Evolutionary conservation across 2,113 vertebrate genomes (phyloP), one percentile per base, ranked within the genome.

Genomic region (Tor tambroides): DNA sequence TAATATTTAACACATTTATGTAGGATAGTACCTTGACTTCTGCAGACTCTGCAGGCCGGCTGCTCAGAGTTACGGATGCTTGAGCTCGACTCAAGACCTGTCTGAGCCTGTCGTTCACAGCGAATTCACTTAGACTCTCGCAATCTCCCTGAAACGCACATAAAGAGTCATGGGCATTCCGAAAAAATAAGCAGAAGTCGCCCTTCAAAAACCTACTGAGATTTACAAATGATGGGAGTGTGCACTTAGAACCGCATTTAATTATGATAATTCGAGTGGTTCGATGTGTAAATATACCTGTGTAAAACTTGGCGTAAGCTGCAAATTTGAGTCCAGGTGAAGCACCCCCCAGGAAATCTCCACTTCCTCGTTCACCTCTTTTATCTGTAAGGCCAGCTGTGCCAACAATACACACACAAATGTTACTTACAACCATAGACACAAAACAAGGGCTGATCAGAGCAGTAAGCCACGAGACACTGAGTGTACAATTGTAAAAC

Each of bases 351-450:
- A 99, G 74, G 89, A 93, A 80, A 99, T 91, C 86, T 91, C 94
- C 81, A 99, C 92, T 89, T 96, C 94, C 38, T 96, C 94, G 23
- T 91, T 92, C 90, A 92, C 91, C 61, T 97, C 96, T 59, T 93
- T 94, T 94, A 98, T 89, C n/a, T 90, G 94, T 46, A 99, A 93
- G 88, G 97, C 94, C 92, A 99, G 94, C 98, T 99, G 91, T 69
- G 38, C 28, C 80, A 91, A 14, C 54, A 67, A 63, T n/a, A 63
- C 74, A 89, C 81, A 83, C 49, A 67, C 65, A n/a, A n/a, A n/a
- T n/a, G n/a, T n/a, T n/a, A n/a, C n/a, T 80, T 26, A 26, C 23
- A 43, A 80, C 30, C 26, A 21, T 19, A 41, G 12, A 26, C 23
- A 46, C 6, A 2, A 46, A 32, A n/a, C 30, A 41, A 14, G 8